Percentiles rank a stretch among this genome's conserved stretches.
Conservation (phyloP, 2,113 vertebrate species). For the Zosterops japonicus region DNA sequence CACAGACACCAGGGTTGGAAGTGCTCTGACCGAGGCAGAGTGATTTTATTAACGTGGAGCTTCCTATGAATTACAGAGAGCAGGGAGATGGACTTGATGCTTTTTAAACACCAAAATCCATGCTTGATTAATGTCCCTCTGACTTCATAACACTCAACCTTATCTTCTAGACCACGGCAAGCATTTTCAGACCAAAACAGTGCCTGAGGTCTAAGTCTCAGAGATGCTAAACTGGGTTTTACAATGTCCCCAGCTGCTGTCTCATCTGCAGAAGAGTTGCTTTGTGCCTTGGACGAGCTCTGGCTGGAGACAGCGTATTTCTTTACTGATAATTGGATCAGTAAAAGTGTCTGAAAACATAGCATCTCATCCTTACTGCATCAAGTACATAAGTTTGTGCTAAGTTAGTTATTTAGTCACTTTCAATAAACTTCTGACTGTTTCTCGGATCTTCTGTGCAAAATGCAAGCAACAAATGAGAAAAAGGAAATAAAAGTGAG, state of each 20-base stretch:
- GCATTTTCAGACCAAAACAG: neutral
- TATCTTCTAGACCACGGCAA: neutral
- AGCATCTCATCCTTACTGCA: neutral
- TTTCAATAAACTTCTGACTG: neutral
- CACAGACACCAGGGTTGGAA: neutral
- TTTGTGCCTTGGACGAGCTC: neutral
- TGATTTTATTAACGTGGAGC: neutral
- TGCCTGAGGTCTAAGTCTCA: neutral
- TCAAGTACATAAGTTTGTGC: rapidly evolving
- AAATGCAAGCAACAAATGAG: neutral
- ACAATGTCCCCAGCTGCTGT: neutral
- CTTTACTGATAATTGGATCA: neutral
- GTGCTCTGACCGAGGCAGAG: neutral
- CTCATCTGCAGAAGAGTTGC: neutral
- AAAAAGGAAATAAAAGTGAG: neutral
- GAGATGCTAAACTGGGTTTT: neutral
- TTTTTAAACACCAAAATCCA: neutral
- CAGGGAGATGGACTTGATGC: neutral
- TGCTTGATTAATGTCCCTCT: neutral
- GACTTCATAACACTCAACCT: neutral
- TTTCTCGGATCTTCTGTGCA: neutral
- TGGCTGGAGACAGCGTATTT: neutral
- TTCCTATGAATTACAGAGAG: neutral
- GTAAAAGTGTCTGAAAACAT: neutral
- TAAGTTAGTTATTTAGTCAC: neutral